Percentiles rank a stretch among this genome's conserved stretches.
Evolutionary conservation across 2,888 invertebrate genomes (phyloP).

Genomic region (Lithophane ornitopus): DNA sequence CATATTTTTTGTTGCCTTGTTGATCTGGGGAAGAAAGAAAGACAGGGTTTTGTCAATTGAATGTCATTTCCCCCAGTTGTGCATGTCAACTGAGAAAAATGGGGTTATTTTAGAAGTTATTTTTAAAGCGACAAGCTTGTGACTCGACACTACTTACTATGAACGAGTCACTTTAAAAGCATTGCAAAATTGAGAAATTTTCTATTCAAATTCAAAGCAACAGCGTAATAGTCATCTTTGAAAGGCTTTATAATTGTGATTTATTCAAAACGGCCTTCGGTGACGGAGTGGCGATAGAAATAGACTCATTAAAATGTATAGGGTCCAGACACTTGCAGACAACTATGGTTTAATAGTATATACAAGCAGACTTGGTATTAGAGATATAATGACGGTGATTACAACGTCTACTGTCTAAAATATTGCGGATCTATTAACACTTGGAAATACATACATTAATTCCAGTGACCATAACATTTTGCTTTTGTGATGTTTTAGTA

Average conservation of each 20-base stretch:
- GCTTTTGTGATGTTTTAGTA: constrained; percentile 40
- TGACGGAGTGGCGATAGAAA: constrained; percentile 50
- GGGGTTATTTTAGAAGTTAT: constrained; percentile 55
- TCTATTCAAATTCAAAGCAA: constrained; percentile 50
- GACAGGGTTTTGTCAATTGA: constrained; percentile 63
- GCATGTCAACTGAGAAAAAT: constrained; percentile 56
- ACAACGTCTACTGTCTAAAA: constrained; percentile 40
- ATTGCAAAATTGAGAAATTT: constrained; percentile 50
- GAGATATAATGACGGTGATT: constrained; percentile 45
- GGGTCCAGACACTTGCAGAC: constrained; percentile 49
- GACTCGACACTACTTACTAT: constrained; percentile 33
- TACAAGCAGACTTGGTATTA: constrained; percentile 53
- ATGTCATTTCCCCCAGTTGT: constrained; percentile 60
- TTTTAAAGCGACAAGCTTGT: constrained; percentile 56
- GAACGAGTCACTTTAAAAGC: constrained; percentile 36
- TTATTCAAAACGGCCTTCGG: constrained; percentile 60
- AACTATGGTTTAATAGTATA: constrained; percentile 49
- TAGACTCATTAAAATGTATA: constrained; percentile 66
- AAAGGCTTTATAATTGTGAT: constrained; percentile 60
- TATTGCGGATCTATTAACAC: constrained; percentile 50
- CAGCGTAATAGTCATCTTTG: constrained; percentile 40
- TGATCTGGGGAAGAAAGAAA: constrained; percentile 69
- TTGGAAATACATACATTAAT: constrained; percentile 49
- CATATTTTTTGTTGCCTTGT: constrained; percentile 69
- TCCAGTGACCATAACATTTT: constrained; percentile 38